Evolutionary conservation across 2,113 vertebrate genomes (phyloP).

Genomic region (Pavo muticus): DNA sequence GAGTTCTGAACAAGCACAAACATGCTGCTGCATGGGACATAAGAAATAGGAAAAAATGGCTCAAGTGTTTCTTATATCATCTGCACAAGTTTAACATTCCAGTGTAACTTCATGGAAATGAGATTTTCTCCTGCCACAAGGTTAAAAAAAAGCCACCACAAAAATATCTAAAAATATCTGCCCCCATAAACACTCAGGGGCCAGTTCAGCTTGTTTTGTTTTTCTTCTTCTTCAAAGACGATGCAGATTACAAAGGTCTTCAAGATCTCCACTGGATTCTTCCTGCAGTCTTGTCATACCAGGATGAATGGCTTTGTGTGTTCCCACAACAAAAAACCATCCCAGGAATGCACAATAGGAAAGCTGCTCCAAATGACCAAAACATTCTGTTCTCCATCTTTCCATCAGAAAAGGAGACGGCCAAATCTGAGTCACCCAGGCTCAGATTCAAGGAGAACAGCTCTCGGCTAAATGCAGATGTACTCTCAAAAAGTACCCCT

Average conservation of each 20-base stretch:
- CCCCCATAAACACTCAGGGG: neutral
- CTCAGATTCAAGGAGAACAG: neutral
- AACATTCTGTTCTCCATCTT: neutral
- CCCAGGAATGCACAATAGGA: constrained; percentile 40
- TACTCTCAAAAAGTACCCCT: neutral
- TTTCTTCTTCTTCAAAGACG: neutral
- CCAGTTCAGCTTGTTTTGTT: neutral
- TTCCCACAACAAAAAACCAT: constrained; percentile 60
- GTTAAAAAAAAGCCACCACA: no score
- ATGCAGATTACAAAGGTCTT: constrained; percentile 5
- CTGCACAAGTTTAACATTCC: neutral
- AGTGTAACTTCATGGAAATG: neutral
- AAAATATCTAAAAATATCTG: neutral
- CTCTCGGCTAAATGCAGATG: neutral
- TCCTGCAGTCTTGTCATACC: neutral
- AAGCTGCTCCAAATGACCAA: neutral
- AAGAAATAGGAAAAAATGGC: neutral
- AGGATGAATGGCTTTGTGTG: constrained; percentile 57
- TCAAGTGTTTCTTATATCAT: neutral
- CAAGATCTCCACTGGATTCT: neutral
- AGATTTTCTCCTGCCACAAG: neutral
- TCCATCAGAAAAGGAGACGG: neutral
- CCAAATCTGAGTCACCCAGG: neutral
- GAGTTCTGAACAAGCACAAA: neutral
- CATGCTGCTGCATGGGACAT: fast-evolving